These are phyloP conservation scores for Oscheius sp. DNA, from an alignment of 2,888 invertebrate species.

Conservation along the genomic window DNA sequence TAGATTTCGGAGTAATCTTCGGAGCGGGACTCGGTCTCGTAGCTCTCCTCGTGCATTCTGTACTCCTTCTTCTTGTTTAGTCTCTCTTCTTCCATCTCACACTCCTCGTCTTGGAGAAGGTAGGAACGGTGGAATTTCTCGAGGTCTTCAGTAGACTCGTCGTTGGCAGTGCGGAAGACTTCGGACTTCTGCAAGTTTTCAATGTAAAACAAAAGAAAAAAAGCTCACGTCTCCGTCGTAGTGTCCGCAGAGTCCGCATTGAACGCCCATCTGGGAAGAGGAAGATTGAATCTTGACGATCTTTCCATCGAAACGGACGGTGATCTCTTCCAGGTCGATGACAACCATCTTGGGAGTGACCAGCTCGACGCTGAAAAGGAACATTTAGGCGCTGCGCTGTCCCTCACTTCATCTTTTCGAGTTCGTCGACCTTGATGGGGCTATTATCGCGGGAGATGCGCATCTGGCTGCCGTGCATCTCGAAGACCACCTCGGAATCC, in stretches of 20 bases:
- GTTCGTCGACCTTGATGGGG: conserved; percentile 32
- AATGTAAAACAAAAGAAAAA: neutral
- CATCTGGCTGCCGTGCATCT: conserved; percentile 43
- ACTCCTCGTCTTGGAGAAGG: conserved; percentile 52
- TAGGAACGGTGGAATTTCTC: conserved; percentile 69
- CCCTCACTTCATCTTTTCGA: conserved; percentile 40
- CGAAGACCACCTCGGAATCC: conserved; percentile 43
- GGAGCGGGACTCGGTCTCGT: conserved; percentile 18
- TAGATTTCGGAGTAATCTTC: neutral
- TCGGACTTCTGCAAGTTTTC: conserved; percentile 46
- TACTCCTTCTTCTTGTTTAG: conserved; percentile 55
- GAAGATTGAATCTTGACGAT: conserved; percentile 57
- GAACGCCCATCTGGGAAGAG: conserved; percentile 52
- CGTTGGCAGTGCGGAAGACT: conserved; percentile 63
- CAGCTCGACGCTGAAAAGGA: conserved; percentile 47
- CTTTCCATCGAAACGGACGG: conserved; percentile 63
- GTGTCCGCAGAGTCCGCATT: conserved; percentile 72
- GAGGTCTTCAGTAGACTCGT: conserved; percentile 57
- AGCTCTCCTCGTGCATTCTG: conserved; percentile 29
- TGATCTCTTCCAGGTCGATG: conserved; percentile 48
- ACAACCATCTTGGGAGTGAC: conserved; percentile 44
- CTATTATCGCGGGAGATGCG: conserved; percentile 53
- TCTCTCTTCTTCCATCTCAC: conserved; percentile 43
- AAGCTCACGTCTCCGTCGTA: conserved; percentile 57
- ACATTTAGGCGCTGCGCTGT: neutral